Base-by-base conservation (phyloP, 2,888 invertebrate species). In the Apodemia mormo region DNA sequence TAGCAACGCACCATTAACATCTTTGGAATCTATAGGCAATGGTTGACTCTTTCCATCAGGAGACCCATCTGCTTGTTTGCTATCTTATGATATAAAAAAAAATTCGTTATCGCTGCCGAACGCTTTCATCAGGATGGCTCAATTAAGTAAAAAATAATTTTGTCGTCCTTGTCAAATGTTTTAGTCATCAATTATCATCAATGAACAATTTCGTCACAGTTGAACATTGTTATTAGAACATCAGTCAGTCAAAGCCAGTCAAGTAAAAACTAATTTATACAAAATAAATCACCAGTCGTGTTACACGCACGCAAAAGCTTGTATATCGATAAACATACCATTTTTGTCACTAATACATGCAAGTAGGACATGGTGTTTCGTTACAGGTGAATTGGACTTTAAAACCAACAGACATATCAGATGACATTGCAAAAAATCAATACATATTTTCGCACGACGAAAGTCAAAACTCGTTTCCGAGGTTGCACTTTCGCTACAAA, bases 331-430 rank as follows among this genome's bases (percentile, higher is more conserved):
- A 54, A 49, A n/a, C 52, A 37, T 64, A 37, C 33, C 61, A 64
- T 14, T 61, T 61, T 61, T 14, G 33, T 14, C 61, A 61, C 61
- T 61, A 61, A 61, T 61, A 61, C 61, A 61, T 61, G 61, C 61
- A 61, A 29, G 33, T 61, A 12, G 61, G 61, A 64, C 61, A 40
- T 65, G 66, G 72, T 73, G 73, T 76, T 73, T 64, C 58, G 72
- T 75, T 76, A 74, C 76, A 37, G 73, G 56, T 68, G 68, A 67
- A 66, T 67, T 71, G 72, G 72, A 75, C 74, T 71, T 70, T 54
- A 71, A 74, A 72, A 73, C 70, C 71, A 49, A 45, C 58, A 65
- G 9, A 67, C 61, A 33, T 73, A 74, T 73, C 67, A 64, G 65
- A 68, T 73, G 71, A 74, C 74, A 64, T 49, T n/a, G 64, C 45